Evolutionary conservation across 2,888 invertebrate species (phyloP), one percentile per base, ranked within the genome.

Genomic region (Baronia brevicornis): DNA sequence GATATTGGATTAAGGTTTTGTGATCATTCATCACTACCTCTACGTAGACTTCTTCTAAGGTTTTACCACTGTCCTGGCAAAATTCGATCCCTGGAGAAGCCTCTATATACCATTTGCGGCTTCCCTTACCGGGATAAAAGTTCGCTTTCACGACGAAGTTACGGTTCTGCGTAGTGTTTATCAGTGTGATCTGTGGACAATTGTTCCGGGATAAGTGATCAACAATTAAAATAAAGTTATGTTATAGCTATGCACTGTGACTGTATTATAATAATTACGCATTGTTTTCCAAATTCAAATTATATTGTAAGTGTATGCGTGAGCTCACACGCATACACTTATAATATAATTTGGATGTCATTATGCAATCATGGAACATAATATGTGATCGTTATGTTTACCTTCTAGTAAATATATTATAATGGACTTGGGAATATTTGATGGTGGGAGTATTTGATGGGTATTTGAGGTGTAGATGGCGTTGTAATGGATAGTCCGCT

Each of bases 111-210:
- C 54, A 41, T 0, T 38, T 44, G 27, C 70, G 72, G 1, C 33
- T 36, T 0, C 28, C 36, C 0, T 39, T 47, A 4, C 13, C 5
- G 33, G 63, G 61, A 1, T 30, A 31, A 0, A 45, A 48, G 0
- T 32, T 38, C 0, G 48, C 43, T 1, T 25, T 35, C 2, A 40
- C 30, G 4, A 33, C 22, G 2, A 60, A 36, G 5, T 46, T 33
- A 4, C 56, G 41, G 9, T 54, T 51, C 6, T 43, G 69, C 2
- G 71, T 63, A n/a, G 65, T 43, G 29, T 65, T 56, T n/a, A 51
- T 19, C n/a, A 51, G 22, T 4, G 33, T 40, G 3, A 48, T 29
- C 30, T 46, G 47, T 8, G 19, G 28, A 41, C 21, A 33, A 38
- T n/a, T n/a, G n/a, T n/a, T n/a, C n/a, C n/a, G n/a, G n/a, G n/a